Percentiles rank a stretch among this genome's conserved stretches.
Evolutionary conservation across 2,797 vertebrate genomes (phyloP).

Genomic region (Momotus momota): DNA sequence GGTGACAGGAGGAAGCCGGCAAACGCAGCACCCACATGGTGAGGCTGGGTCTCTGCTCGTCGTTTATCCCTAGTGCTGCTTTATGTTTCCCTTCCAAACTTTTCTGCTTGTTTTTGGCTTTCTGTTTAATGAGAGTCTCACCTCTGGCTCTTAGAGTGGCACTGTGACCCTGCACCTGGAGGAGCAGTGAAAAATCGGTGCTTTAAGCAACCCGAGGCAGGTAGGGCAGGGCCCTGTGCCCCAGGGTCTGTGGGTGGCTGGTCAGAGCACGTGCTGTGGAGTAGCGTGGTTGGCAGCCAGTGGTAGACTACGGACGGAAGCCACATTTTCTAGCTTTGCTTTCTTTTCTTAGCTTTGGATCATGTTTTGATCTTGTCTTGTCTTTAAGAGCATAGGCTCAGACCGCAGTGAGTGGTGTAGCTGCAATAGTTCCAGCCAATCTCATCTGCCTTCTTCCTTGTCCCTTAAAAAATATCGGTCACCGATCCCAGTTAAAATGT

Average conservation of each 20-base stretch:
- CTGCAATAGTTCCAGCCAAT: neutral
- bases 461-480: neutral
- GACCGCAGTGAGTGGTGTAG: accelerated
- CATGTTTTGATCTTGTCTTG: neutral
- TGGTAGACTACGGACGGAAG: neutral
- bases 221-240: neutral
- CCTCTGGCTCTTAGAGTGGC: neutral
- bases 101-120: neutral
- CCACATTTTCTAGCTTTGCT: neutral
- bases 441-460: neutral
- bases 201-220: neutral
- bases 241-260: neutral
- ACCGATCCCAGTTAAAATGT: neutral
- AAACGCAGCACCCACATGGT: accelerated
- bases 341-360: neutral
- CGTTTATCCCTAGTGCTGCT: neutral
- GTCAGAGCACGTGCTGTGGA: neutral
- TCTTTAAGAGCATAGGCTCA: neutral
- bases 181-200: neutral
- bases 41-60: neutral
- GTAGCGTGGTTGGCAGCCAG: neutral
- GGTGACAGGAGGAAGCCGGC: neutral
- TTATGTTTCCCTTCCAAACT: neutral
- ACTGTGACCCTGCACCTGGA: neutral
- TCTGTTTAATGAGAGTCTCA: neutral